Evolutionary conservation across 2,888 invertebrate genomes (phyloP).

Genomic region (Dilophus febrilis): DNA sequence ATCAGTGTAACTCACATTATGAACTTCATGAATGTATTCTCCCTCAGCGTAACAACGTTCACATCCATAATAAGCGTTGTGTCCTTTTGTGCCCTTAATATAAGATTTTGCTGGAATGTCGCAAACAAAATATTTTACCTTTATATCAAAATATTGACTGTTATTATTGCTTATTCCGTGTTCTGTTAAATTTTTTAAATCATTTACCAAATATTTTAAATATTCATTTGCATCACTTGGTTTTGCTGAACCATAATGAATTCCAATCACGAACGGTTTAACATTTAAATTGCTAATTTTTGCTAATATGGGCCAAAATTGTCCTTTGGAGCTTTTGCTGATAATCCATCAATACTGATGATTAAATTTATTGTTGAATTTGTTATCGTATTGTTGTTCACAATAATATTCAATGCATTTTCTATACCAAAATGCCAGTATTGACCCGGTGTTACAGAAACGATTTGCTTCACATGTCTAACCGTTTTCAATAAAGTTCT

Average conservation of each 20-base stretch:
- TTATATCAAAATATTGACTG: neutral
- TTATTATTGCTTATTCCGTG: neutral
- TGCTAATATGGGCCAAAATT: slow-evolving; percentile 5
- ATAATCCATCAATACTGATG: slow-evolving; percentile 6
- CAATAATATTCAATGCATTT: neutral
- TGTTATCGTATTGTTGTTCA: neutral
- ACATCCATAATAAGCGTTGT: slow-evolving; percentile 4
- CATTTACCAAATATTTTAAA: slow-evolving; percentile 1
- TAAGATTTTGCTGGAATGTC: slow-evolving; percentile 4
- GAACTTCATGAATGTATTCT: neutral
- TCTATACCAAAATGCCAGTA: slow-evolving; percentile 4
- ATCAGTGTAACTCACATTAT: neutral
- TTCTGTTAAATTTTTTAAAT: neutral
- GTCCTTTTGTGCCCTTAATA: slow-evolving; percentile 3
- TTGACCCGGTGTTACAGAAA: neutral
- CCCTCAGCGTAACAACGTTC: slow-evolving; percentile 4
- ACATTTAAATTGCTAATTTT: neutral
- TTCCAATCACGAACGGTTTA: slow-evolving; percentile 1
- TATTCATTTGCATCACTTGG: neutral
- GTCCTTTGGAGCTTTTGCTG: slow-evolving; percentile 2
- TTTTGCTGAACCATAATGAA: slow-evolving; percentile 3
- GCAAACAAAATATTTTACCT: slow-evolving; percentile 2
- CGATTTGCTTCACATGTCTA: neutral
- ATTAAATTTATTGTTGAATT: neutral
- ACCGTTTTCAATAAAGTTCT: slow-evolving; percentile 3